Percentiles rank a stretch among this genome's conserved stretches.
These are phyloP conservation scores for Ctenochaetus hawaiiensis DNA, from an alignment of 2,797 vertebrate genomes.

Conservation along the genomic window DNA sequence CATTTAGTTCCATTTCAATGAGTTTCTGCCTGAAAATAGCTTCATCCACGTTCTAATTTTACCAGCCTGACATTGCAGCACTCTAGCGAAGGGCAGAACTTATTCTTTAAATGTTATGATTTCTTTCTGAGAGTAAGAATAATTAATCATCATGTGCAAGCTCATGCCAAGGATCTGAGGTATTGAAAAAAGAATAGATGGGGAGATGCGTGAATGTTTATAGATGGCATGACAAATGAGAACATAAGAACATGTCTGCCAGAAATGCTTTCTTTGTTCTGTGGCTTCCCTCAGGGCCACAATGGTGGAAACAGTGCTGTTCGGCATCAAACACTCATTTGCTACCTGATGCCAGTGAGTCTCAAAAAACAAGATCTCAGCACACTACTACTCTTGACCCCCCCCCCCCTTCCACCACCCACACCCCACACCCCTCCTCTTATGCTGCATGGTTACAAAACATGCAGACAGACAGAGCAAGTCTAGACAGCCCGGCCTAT, in stretches of 20 bases:
- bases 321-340: constrained; percentile 72
- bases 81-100: constrained; percentile 28
- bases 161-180: constrained; percentile 22
- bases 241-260: constrained; percentile 54
- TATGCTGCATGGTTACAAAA: constrained; percentile 78
- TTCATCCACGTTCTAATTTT: constrained; percentile 68
- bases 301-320: constrained; percentile 77
- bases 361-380: constrained; percentile 70
- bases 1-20: constrained; percentile 71
- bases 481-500: constrained; percentile 82
- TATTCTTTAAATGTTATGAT: constrained; percentile 39
- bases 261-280: constrained; percentile 73
- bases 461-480: constrained; percentile 78
- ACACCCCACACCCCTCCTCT: constrained; percentile 51
- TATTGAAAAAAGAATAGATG: constrained; percentile 41
- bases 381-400: constrained; percentile 44
- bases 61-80: constrained; percentile 58
- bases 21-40: constrained; percentile 73
- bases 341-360: constrained; percentile 77
- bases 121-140: constrained; percentile 33
- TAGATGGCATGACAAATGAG: constrained; percentile 62
- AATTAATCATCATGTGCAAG: constrained; percentile 33
- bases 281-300: constrained; percentile 72
- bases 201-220: constrained; percentile 54
- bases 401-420: constrained; percentile 29